Evolutionary conservation across 2,888 invertebrate species (phyloP), one percentile per base, ranked within the genome.

Genomic region (Drosophila nr. medialis): DNA sequence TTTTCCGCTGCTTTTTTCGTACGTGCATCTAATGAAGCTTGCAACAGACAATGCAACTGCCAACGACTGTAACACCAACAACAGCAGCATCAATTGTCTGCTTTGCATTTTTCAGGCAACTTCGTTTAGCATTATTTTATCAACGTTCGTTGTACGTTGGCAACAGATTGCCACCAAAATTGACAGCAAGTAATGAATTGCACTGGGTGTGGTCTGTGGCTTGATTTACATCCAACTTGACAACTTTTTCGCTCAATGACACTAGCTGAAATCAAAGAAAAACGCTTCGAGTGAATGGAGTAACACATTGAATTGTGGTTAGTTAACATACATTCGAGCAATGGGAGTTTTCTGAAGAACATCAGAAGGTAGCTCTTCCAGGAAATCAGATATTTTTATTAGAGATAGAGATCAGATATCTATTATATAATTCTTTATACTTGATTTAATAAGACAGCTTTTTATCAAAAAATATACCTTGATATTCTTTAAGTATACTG

Each of bases 1-100:
- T 30, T 53, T 29, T 51, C 32, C 49, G 13, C 2, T 38, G 13
- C 51, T 32, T n/a, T 34, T 34, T 24, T 40, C 18, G 34, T 55
- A 62, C 79, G 50, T 63, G 68, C 80, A 63, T 71, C 80, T 81
- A 81, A 81, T 83, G 81, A 81, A 83, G 81, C 81, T 83, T 81
- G 77, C 81, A 61, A 56, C 83, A 76, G 80, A 81, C 76, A 77
- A 75, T 75, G 64, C 72, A 64, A 53, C 50, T 29, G 18, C 34
- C 62, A 71, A 34, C 49, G 50, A 60, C 73, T 51, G 64, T 55
- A 54, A 18, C 45, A 62, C 30, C 62, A 56, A 38, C 42, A 60
- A 60, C 60, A 53, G 60, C 75, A 60, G 48, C 63, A 50, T 60
- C 75, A 58, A 72, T 70, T 67, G 67, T 70, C 64, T 77, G 77